phyloP scores from a whole-genome alignment of 2,888 invertebrate species.

The Geotrupes spiniger region DNA sequence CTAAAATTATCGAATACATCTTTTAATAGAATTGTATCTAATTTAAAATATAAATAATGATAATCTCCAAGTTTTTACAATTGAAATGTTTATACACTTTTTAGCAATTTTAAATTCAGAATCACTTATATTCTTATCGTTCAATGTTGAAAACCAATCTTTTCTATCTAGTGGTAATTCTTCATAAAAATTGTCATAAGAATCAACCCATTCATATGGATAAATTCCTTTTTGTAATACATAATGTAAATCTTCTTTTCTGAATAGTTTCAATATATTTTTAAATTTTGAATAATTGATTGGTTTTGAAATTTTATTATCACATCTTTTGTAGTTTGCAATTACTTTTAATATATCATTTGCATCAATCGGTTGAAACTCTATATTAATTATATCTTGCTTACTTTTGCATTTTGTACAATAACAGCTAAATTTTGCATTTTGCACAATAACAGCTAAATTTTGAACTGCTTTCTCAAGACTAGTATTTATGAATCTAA shows the following conservation, averaged over 20 bases:
- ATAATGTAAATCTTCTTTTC: constrained; percentile 11
- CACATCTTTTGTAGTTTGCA: no score
- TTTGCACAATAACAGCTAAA: no score
- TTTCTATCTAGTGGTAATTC: constrained; percentile 16
- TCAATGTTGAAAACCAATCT: constrained; percentile 16
- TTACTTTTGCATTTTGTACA: constrained; percentile 27
- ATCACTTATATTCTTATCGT: constrained; percentile 13
- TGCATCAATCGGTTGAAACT: no score
- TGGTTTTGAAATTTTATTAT: no score
- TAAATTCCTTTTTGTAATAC: constrained; percentile 3
- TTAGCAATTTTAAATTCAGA: constrained; percentile 9
- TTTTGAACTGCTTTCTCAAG: no score
- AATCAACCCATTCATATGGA: no score
- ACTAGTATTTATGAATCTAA: constrained; percentile 32
- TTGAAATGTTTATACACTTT: constrained; percentile 18
- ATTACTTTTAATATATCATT: no score
- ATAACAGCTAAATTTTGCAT: no score
- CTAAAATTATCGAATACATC: constrained; percentile 18
- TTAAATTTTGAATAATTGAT: no score
- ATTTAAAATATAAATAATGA: constrained; percentile 18
- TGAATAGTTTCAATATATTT: no score
- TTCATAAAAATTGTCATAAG: constrained; percentile 15
- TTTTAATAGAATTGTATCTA: constrained; percentile 18
- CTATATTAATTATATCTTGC: constrained; percentile 12
- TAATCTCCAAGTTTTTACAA: constrained; percentile 18